Evolutionary conservation across 2,113 vertebrate species (phyloP).

Genomic region (Alosa alosa): DNA sequence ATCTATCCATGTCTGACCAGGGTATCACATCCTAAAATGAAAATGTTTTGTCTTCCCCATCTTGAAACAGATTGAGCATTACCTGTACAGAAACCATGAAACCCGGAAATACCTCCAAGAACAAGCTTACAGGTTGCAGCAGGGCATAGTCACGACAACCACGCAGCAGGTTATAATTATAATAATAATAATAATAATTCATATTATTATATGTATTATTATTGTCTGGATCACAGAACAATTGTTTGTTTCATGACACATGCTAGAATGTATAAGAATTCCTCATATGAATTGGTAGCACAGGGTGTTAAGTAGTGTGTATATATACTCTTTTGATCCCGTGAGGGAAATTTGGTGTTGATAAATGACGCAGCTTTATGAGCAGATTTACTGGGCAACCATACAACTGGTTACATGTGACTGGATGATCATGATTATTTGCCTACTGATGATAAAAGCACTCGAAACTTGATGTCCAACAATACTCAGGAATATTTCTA

Average conservation of each 20-base stretch:
- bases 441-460: no score
- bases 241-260: not conserved
- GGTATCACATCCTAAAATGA: conserved; percentile 20
- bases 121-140: conserved; percentile 93
- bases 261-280: not conserved
- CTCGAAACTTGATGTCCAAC: no score
- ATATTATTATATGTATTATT: not conserved
- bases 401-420: no score
- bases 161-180: conserved; percentile 84
- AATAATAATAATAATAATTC: no score
- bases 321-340: no score
- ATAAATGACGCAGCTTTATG: no score
- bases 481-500: no score
- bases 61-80: conserved; percentile 86
- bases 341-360: no score
- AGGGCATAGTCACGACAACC: conserved; percentile 94
- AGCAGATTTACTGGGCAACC: no score
- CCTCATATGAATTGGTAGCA: not conserved
- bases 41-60: conserved; percentile 2
- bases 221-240: no score
- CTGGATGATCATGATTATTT: no score
- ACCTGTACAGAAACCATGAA: conserved; percentile 93
- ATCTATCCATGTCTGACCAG: not conserved
- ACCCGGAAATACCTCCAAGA: conserved; percentile 93
- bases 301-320: no score